A percentile compares a stretch with the other conserved stretches of the same genome.
Conservation (phyloP, 2,888 invertebrate genomes). For the Drosophila stalkeri region DNA sequence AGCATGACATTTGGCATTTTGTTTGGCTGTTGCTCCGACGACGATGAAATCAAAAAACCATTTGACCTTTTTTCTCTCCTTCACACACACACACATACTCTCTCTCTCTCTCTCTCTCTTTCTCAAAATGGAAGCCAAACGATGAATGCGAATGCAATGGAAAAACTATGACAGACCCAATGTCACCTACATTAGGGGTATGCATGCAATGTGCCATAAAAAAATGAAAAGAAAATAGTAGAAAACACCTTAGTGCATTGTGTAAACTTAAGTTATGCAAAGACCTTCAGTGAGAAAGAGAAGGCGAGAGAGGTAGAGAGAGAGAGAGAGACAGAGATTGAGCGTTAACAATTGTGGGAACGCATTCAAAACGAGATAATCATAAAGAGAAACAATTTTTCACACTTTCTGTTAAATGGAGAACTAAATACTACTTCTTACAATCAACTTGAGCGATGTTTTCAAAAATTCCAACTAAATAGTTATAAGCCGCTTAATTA, state of each 20-base stretch:
- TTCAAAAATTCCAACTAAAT: not conserved
- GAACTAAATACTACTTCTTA: not conserved
- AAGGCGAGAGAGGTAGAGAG: not conserved
- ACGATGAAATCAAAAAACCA: slow-evolving; percentile 51
- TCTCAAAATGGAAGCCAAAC: slow-evolving; percentile 46
- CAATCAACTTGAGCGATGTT: not conserved
- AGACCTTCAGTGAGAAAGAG: slow-evolving; percentile 9
- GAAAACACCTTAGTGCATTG: slow-evolving; percentile 13
- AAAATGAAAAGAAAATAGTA: not conserved
- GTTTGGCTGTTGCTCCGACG: slow-evolving; percentile 59
- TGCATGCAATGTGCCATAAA: slow-evolving; percentile 16
- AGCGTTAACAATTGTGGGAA: slow-evolving; percentile 30
- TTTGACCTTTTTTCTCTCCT: slow-evolving; percentile 57
- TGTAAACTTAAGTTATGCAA: slow-evolving; percentile 7
- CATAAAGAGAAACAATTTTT: slow-evolving; percentile 28
- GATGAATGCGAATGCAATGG: slow-evolving; percentile 53
- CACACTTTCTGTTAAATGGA: slow-evolving; percentile 29
- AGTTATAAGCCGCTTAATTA: slow-evolving; percentile 7
- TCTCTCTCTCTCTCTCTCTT: not conserved
- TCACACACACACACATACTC: too few relatives aligned
- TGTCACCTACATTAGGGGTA: slow-evolving; percentile 40
- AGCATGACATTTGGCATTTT: slow-evolving; percentile 68
- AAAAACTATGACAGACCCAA: slow-evolving; percentile 45
- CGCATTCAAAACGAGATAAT: not conserved
- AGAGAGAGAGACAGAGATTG: not conserved